phyloP scores from a whole-genome alignment of 1,140 invertebrate species.

The Drosophila sechellia region DNA sequence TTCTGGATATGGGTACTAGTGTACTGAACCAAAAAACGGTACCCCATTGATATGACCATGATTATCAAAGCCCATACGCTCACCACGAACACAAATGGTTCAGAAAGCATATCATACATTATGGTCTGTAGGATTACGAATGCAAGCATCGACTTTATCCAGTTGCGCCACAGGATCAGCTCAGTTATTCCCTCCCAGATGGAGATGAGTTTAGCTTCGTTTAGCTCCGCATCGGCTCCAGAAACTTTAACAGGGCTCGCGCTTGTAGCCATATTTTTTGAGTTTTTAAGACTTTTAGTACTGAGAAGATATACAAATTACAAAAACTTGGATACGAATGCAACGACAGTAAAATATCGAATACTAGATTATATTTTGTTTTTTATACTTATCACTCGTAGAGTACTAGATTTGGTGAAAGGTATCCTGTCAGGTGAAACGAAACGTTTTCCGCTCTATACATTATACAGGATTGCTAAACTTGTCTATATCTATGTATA shows the following conservation, averaged over 20 bases:
- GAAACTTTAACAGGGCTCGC: too few species aligned
- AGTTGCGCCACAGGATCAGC: conserved; percentile 36
- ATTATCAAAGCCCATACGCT: neutral
- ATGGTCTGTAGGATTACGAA: conserved; percentile 9
- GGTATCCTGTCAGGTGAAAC: too few species aligned
- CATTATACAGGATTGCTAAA: neutral
- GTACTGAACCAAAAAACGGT: conserved; percentile 13
- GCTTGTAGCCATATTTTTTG: neutral
- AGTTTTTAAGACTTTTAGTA: neutral
- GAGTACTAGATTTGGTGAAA: too few species aligned
- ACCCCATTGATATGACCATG: neutral
- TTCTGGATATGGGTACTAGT: neutral
- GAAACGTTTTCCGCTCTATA: too few species aligned
- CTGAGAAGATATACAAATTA: too few species aligned
- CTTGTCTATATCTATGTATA: too few species aligned
- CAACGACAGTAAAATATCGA: neutral
- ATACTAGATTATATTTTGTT: neutral
- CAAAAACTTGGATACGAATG: neutral
- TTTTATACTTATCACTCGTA: neutral
- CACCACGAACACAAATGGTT: conserved; percentile 2
- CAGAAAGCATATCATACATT: conserved; percentile 6
- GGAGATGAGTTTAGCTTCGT: neutral
- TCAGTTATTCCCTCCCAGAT: conserved; percentile 9
- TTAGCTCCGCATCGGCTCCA: neutral
- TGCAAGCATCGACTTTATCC: conserved; percentile 3